Conservation (phyloP, 1,140 invertebrate genomes). For the Drosophila novamexicana region DNA sequence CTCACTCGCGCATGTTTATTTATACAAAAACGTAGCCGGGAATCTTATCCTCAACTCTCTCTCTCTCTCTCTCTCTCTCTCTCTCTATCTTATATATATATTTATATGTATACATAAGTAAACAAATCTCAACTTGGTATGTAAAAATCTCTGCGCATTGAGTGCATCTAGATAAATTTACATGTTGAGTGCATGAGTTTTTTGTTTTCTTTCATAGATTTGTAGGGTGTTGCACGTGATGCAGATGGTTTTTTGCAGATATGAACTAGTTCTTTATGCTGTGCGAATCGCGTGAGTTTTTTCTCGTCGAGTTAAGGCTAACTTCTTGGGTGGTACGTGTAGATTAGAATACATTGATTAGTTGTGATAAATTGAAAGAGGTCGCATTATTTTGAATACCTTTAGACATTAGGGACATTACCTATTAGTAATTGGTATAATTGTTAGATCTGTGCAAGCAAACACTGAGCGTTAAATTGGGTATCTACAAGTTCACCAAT, state of each 20-base stretch:
- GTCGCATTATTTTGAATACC: no score
- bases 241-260: background rate
- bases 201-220: slow-evolving; percentile 16
- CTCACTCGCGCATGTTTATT: slow-evolving; percentile 68
- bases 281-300: slow-evolving; percentile 21
- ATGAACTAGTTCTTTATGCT: slow-evolving; percentile 15
- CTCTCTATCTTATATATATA: background rate
- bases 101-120: background rate
- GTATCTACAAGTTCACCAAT: no score
- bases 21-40: slow-evolving; percentile 56
- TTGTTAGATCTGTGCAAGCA: no score
- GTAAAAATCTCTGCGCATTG: slow-evolving; percentile 13
- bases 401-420: no score
- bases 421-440: no score
- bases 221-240: slow-evolving; percentile 19
- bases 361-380: no score
- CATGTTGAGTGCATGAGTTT: slow-evolving; percentile 55
- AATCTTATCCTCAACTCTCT: no score
- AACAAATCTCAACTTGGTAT: slow-evolving; percentile 30
- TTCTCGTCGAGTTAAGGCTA: slow-evolving; percentile 15
- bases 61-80: no score
- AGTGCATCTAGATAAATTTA: slow-evolving; percentile 66
- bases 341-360: no score
- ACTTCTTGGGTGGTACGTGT: slow-evolving; percentile 12
- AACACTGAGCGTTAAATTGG: no score